A percentile compares a stretch with the other conserved stretches of the same genome.
Evolutionary conservation across 2,888 invertebrate species (phyloP).

Genomic region (Venusia cambrica): DNA sequence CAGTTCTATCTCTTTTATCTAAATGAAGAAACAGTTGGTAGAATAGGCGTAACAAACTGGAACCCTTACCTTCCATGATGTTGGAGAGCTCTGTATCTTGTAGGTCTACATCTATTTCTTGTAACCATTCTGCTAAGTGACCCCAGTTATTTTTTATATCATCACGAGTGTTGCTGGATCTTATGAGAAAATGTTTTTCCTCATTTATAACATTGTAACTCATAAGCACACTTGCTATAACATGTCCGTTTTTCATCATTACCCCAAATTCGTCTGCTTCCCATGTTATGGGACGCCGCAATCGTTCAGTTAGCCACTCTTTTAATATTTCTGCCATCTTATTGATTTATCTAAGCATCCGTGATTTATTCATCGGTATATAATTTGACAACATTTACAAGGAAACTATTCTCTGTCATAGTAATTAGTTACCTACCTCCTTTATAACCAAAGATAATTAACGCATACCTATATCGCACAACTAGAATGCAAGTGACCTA

Average conservation of each 20-base stretch:
- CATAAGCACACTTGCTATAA: constrained; percentile 78
- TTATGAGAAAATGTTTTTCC: constrained; percentile 74
- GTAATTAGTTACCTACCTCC: no score
- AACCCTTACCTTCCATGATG: constrained; percentile 73
- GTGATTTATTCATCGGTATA: no score
- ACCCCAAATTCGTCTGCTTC: constrained; percentile 77
- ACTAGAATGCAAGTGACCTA: no score
- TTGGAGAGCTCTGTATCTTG: constrained; percentile 64
- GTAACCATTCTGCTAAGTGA: constrained; percentile 76
- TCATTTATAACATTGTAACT: constrained; percentile 82
- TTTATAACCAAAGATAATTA: no score
- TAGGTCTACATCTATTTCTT: constrained; percentile 67
- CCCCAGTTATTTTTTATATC: constrained; percentile 76
- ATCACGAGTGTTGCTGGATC: constrained; percentile 52
- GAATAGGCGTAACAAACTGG: constrained; percentile 77
- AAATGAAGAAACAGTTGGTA: constrained; percentile 83
- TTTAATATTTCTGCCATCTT: constrained; percentile 81
- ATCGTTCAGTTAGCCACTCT: constrained; percentile 80
- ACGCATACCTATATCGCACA: no score
- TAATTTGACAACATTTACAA: no score
- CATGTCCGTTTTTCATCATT: constrained; percentile 79
- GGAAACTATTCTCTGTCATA: no score
- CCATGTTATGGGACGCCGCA: constrained; percentile 78
- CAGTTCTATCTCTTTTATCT: constrained; percentile 78
- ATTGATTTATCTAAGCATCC: not conserved